A percentile compares a stretch with the other conserved stretches of the same genome.
Evolutionary conservation across 2,888 invertebrate genomes (phyloP).

Genomic region (Chymomyza caudatula): DNA sequence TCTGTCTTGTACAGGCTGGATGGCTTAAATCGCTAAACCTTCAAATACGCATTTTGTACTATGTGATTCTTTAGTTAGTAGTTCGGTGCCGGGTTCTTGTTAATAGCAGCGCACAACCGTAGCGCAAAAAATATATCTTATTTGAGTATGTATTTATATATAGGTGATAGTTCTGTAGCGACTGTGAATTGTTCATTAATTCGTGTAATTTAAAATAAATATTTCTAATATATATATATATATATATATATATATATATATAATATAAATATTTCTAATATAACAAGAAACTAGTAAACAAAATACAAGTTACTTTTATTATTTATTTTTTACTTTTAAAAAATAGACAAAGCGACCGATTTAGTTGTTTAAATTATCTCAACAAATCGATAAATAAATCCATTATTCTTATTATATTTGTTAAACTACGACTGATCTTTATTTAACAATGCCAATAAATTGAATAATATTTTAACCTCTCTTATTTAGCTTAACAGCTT

Average conservation of each 20-base stretch:
- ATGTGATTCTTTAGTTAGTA: constrained; percentile 69
- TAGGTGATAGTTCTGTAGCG: not conserved
- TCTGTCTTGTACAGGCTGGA: not conserved
- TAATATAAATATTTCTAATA: constrained; percentile 2
- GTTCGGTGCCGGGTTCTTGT: constrained; percentile 54
- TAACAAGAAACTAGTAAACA: constrained; percentile 14
- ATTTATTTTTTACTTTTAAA: constrained; percentile 1
- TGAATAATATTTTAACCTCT: not conserved
- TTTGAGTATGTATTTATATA: constrained; percentile 9
- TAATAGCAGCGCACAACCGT: not conserved
- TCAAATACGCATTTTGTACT: constrained; percentile 36
- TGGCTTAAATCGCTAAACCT: not conserved
- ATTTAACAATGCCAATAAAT: constrained; percentile 21
- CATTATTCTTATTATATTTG: not conserved
- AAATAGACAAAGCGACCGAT: not conserved
- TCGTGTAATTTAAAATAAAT: not conserved
- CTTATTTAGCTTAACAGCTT: not conserved
- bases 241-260: too few relatives aligned
- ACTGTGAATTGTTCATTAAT: not conserved
- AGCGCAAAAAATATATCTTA: not conserved
- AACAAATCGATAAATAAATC: constrained; percentile 17
- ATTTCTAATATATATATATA: constrained; percentile 3
- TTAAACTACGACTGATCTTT: constrained; percentile 24
- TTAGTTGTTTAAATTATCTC: constrained; percentile 39
- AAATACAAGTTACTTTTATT: constrained; percentile 52